These are phyloP conservation scores for Drosophila pseudotalamancana DNA, from an alignment of 2,888 invertebrate genomes.

Conservation along the genomic window DNA sequence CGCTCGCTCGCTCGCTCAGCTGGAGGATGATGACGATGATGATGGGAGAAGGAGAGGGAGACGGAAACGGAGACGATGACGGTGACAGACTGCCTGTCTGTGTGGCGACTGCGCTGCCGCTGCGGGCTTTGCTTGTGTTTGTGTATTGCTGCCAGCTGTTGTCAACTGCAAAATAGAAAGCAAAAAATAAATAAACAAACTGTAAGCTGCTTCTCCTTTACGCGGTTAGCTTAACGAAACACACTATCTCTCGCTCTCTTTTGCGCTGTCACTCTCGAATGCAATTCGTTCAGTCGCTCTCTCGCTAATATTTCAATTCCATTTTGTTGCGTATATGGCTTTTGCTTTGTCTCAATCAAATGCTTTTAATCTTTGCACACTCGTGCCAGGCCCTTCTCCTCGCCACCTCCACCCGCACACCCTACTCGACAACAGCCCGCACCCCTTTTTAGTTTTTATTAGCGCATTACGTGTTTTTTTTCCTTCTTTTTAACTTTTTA, in stretches of 20 bases:
- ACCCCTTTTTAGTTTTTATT: slow-evolving; percentile 64
- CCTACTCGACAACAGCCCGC: neutral
- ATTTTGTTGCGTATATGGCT: slow-evolving; percentile 39
- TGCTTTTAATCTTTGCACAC: slow-evolving; percentile 72
- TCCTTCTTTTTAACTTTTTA: slow-evolving; percentile 16
- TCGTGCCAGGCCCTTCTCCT: slow-evolving; percentile 33
- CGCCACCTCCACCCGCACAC: neutral
- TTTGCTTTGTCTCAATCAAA: slow-evolving; percentile 73
- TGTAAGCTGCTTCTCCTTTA: slow-evolving; percentile 18
- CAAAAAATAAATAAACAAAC: slow-evolving; percentile 55
- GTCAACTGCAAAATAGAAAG: slow-evolving; percentile 70
- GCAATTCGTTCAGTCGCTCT: neutral
- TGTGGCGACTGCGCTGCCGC: slow-evolving; percentile 36
- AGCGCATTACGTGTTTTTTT: slow-evolving; percentile 62
- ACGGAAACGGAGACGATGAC: neutral
- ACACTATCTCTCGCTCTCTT: neutral
- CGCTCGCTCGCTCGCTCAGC: slow-evolving; percentile 24
- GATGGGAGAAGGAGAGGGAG: neutral
- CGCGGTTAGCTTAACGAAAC: neutral
- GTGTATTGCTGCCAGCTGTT: slow-evolving; percentile 47
- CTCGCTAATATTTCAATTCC: slow-evolving; percentile 40
- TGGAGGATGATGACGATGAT: slow-evolving; percentile 1
- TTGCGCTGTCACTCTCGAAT: too few species aligned
- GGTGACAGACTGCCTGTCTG: slow-evolving; percentile 60
- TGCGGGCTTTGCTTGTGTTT: slow-evolving; percentile 4